Conservation (phyloP, 35 echinoderm and acorn worm genomes). For the Ophiothrix spiculata region DNA sequence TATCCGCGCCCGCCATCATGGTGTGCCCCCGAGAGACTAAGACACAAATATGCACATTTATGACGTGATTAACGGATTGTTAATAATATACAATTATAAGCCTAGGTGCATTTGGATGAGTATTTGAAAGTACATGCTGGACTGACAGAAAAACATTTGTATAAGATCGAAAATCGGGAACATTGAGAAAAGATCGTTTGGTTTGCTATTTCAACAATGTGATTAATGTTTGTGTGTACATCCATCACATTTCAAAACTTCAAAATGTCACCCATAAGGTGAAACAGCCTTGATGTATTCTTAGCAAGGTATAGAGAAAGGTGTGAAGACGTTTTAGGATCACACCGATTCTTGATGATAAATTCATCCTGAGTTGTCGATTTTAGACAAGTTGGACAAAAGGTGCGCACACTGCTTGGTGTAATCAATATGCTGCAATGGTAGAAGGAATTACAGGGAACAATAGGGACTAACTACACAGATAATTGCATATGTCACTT, state of each 20-base stretch:
- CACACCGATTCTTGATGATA: background rate
- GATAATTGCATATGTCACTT: background rate
- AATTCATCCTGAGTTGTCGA: background rate
- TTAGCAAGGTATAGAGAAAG: background rate
- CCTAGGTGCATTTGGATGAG: no score
- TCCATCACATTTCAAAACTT: background rate
- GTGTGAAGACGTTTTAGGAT: slow-evolving; percentile 5
- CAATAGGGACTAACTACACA: background rate
- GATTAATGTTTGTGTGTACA: background rate
- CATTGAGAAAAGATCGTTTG: no score
- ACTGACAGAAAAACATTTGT: no score
- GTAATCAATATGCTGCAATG: background rate
- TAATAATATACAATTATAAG: no score
- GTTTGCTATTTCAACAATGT: no score
- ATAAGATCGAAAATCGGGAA: no score
- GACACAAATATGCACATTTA: no score
- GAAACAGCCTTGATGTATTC: background rate
- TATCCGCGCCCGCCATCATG: no score
- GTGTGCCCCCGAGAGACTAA: no score
- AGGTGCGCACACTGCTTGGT: background rate
- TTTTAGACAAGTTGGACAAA: background rate
- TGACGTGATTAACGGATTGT: no score
- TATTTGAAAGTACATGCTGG: no score
- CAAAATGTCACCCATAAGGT: background rate
- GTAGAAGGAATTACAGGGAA: background rate